These are phyloP conservation scores for Choristoneura rosaceana DNA, from an alignment of 2,888 invertebrate species.

Conservation along the genomic window DNA sequence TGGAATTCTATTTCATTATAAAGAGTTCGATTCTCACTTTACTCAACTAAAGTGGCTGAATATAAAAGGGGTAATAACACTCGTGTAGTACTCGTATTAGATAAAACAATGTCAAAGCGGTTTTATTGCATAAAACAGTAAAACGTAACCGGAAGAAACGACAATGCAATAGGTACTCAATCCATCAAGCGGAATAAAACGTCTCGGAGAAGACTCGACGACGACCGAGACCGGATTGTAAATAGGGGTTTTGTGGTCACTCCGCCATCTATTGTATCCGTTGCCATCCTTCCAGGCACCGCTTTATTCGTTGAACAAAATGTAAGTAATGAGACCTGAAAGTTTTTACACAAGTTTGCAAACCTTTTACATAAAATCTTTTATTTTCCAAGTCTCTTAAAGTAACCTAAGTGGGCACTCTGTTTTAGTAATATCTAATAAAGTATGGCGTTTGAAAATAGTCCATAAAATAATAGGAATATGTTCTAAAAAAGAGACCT, in stretches of 20 bases:
- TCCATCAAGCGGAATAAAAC: slow-evolving; percentile 67
- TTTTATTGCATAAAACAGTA: slow-evolving; percentile 44
- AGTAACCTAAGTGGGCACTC: not conserved
- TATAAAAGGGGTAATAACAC: not conserved
- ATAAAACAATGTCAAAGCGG: not conserved
- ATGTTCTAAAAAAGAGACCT: not conserved
- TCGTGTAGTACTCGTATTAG: not conserved
- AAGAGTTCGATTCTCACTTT: not conserved
- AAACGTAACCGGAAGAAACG: slow-evolving; percentile 58
- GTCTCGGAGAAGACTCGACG: slow-evolving; percentile 49
- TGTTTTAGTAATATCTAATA: not conserved
- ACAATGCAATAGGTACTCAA: slow-evolving; percentile 61
- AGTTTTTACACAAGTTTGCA: not conserved
- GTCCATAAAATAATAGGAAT: not conserved
- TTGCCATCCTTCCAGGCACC: not conserved
- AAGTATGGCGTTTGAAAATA: not conserved
- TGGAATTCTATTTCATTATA: not conserved
- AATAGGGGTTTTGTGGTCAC: slow-evolving; percentile 35
- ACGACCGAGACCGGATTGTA: slow-evolving; percentile 31
- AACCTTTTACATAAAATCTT: not conserved
- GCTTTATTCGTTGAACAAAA: slow-evolving; percentile 12
- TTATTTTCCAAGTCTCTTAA: not conserved
- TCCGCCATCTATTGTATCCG: slow-evolving; percentile 29
- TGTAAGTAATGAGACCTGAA: not conserved
- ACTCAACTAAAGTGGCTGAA: not conserved